Base-by-base conservation (phyloP, 2,888 invertebrate species). In the Creontiades dilutus region DNA sequence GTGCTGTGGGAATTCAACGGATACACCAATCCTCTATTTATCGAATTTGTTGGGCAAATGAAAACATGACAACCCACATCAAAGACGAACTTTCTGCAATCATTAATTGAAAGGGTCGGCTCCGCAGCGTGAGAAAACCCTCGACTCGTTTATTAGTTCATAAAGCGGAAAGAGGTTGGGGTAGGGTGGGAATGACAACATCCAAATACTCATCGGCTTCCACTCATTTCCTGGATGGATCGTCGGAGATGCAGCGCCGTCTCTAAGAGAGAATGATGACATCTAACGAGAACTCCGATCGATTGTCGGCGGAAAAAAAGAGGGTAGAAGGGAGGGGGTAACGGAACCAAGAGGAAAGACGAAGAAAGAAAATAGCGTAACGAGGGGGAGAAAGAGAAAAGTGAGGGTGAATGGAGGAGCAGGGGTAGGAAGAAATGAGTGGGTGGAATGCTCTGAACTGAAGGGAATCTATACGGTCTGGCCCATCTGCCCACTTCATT, bases 271-370 rank as follows among this genome's bases (percentile, higher is more conserved):
- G 23, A 19, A 82, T 82, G 82, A 82, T 82, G 82, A 82, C 52
- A 82, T 82, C 82, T 23, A 37, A 82, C 82, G 14, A 82, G 82
- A 52, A 48, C 19, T 82, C 7, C 52, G 82, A 82, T 82, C 82
- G 82, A 82, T 82, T 82, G 82, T 82, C 52, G 23, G 47, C 52
- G 23, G 23, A 23, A 47, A 48, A n/a, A 3, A 47, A n/a, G 48
- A n/a, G 55, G 19, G 46, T 9, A 14, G 19, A n/a, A n/a, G 11
- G 82, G 27, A 52, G 19, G 23, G 13, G 52, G 19, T 16, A 46
- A 78, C 37, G 78, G 27, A 19, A 37, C 37, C 37, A 2, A 2
- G 37, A 37, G 37, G n/a, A 37, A 37, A 78, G 78, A 11, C 46
- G 78, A 16, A 4, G 46, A 19, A 37, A 14, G 78, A 78, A 46